phyloP scores from a whole-genome alignment of 1,140 invertebrate species.

The Dolichoris vasculosae region DNA sequence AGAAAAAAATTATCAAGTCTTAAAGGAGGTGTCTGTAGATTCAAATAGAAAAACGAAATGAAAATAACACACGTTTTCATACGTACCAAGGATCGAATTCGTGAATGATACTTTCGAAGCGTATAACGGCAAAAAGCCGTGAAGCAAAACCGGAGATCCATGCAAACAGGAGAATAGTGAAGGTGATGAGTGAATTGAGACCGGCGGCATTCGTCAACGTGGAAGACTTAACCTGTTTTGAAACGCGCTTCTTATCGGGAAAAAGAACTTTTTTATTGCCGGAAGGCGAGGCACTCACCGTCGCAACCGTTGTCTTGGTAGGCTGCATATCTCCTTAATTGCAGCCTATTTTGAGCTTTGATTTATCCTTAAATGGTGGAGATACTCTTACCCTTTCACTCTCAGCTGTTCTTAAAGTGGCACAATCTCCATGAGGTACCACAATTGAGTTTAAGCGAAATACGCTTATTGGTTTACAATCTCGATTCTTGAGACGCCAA shows the following conservation, averaged over 20 bases:
- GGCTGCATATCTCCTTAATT: conserved; percentile 2
- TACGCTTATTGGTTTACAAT: neutral
- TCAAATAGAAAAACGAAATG: neutral
- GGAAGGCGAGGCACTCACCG: conserved; percentile 44
- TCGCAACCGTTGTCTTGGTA: neutral
- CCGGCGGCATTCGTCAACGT: conserved; percentile 79
- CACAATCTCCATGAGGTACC: conserved; percentile 32
- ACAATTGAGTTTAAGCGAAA: neutral
- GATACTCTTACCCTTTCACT: neutral
- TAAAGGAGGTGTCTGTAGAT: neutral
- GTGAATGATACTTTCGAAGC: conserved; percentile 99
- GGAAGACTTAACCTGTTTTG: conserved; percentile 71
- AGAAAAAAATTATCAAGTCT: too few species aligned
- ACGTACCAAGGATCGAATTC: conserved; percentile 99
- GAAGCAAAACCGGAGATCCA: conserved; percentile 98
- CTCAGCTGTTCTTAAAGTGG: conserved; percentile 16
- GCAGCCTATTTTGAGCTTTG: neutral
- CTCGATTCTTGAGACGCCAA: neutral
- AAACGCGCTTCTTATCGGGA: conserved; percentile 66
- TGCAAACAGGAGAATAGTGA: conserved; percentile 92
- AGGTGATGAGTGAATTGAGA: conserved; percentile 88
- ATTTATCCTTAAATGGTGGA: neutral
- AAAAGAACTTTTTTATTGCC: conserved; percentile 67
- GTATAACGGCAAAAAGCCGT: conserved; percentile 97
- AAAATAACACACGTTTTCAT: neutral